Evolutionary conservation across 2,113 vertebrate genomes (phyloP).

Genomic region (Pampusana beccarii): DNA sequence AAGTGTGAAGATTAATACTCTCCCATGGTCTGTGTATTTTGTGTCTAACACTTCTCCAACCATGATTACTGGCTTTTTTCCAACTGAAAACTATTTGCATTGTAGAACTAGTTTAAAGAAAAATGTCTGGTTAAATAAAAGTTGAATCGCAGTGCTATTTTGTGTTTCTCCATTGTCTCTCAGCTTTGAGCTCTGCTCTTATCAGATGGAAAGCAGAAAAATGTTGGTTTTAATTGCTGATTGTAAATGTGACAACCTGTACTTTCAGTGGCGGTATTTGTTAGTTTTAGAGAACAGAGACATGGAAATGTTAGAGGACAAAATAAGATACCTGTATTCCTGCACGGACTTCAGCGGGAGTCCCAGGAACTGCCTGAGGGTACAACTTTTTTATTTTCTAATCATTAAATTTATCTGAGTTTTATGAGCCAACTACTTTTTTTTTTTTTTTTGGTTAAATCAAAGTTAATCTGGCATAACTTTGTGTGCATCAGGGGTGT

Average conservation of each 20-base stretch:
- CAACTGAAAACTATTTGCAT: background rate
- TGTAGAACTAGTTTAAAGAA: background rate
- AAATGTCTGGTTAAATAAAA: background rate
- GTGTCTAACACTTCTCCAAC: background rate
- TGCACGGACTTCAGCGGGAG: background rate
- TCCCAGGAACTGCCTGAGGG: background rate
- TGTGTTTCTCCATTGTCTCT: slow-evolving; percentile 28
- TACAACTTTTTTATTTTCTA: background rate
- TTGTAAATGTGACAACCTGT: slow-evolving; percentile 37
- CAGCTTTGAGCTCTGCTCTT: background rate
- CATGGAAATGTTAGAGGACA: background rate
- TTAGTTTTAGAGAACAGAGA: slow-evolving; percentile 4
- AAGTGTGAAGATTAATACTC: background rate
- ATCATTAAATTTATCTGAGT: background rate
- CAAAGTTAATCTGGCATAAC: background rate
- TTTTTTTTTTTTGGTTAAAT: background rate
- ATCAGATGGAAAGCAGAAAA: slow-evolving; percentile 37
- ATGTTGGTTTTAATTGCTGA: slow-evolving; percentile 13
- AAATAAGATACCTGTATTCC: background rate
- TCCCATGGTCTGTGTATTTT: background rate
- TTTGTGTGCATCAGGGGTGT: background rate
- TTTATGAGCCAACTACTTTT: background rate
- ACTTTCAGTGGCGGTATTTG: background rate
- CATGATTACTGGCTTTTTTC: background rate
- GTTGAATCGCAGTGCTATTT: background rate